Conservation (phyloP, 2,888 invertebrate species). For the Agrotis exclamationis region DNA sequence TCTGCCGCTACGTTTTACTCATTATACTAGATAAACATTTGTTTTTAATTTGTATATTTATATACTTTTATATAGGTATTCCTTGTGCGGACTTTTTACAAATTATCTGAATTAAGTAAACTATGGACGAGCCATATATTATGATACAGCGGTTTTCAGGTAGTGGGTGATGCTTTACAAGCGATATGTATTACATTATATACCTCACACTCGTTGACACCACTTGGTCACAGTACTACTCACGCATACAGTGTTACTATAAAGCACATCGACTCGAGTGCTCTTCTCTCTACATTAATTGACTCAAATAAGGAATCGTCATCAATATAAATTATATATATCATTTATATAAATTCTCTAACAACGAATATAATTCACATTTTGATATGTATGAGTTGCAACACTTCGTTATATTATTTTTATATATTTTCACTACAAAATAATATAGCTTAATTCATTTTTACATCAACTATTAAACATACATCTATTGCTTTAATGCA, state of each 20-base stretch:
- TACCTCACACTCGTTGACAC: constrained; percentile 32
- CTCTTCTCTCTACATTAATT: constrained; percentile 85
- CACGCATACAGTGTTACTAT: constrained; percentile 66
- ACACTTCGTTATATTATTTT: constrained; percentile 66
- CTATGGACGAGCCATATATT: constrained; percentile 32
- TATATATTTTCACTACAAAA: constrained; percentile 74
- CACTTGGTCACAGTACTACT: constrained; percentile 52
- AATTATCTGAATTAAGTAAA: constrained; percentile 36
- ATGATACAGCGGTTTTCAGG: constrained; percentile 20
- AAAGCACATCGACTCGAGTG: constrained; percentile 75
- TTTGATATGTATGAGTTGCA: constrained; percentile 87
- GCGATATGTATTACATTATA: constrained; percentile 57
- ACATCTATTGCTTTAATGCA: constrained; percentile 75
- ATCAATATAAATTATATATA: constrained; percentile 76
- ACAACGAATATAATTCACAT: constrained; percentile 80
- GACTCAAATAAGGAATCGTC: constrained; percentile 90
- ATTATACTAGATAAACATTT: constrained; percentile 36
- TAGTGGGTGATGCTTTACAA: constrained; percentile 59
- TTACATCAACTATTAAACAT: constrained; percentile 75
- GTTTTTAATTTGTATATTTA: constrained; percentile 19
- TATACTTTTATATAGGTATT: constrained; percentile 10
- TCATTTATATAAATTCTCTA: constrained; percentile 75
- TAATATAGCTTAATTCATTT: constrained; percentile 76
- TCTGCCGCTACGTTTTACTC: constrained; percentile 50
- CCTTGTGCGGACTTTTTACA: constrained; percentile 30